Conservation (phyloP, 2,797 vertebrate species). For the Neomorphus geoffroyi region DNA sequence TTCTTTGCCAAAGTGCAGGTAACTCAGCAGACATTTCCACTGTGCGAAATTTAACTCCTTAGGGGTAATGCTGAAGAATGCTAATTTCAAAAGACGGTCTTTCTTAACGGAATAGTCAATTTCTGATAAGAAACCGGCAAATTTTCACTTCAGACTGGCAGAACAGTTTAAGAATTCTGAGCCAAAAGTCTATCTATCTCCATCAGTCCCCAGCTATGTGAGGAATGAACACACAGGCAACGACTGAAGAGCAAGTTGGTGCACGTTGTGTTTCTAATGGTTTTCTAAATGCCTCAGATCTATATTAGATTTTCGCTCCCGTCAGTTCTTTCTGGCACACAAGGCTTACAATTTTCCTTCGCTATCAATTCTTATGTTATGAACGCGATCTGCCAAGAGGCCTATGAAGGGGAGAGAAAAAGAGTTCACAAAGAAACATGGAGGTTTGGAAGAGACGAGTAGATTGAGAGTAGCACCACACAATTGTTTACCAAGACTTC, state of each 20-base stretch:
- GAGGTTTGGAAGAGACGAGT: neutral
- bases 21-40: neutral
- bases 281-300: neutral
- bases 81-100: neutral
- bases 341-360: neutral
- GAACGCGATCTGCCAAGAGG: neutral
- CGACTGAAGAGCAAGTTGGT: constrained; percentile 23
- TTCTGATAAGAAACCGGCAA: neutral
- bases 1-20: neutral
- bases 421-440: neutral
- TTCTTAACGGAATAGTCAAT: neutral
- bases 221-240: constrained; percentile 17
- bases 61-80: neutral
- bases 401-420: neutral
- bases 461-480: neutral
- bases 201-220: neutral
- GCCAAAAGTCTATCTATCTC: neutral
- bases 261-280: constrained; percentile 13
- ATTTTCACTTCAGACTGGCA: neutral
- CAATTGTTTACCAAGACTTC: neutral
- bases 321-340: neutral
- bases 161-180: neutral
- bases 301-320: neutral
- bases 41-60: neutral
- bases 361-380: neutral